A percentile compares a stretch with the other conserved stretches of the same genome.
Evolutionary conservation across 2,888 invertebrate genomes (phyloP).

Genomic region (Ferrisia virgata): DNA sequence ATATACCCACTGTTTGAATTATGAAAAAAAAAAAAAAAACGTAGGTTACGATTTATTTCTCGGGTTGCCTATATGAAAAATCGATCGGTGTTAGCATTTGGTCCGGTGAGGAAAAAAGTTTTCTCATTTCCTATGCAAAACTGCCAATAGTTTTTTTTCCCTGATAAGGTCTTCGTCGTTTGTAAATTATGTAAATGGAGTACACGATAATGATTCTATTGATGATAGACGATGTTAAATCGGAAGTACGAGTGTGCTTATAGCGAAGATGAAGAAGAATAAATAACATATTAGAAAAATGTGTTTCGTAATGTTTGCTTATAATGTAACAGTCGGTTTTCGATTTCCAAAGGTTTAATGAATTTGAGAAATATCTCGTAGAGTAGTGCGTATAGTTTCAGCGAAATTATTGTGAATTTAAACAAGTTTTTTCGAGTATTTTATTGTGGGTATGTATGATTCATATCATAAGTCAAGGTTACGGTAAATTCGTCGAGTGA

Average conservation of each 20-base stretch:
- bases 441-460: too few species aligned
- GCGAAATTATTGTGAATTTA: not conserved
- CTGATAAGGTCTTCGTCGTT: not conserved
- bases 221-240: not conserved
- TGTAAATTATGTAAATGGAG: not conserved
- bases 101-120: not conserved
- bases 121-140: constrained; percentile 8
- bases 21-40: not conserved
- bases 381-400: not conserved
- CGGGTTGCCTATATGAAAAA: not conserved
- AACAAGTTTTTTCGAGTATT: too few species aligned
- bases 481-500: too few species aligned
- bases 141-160: not conserved
- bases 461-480: too few species aligned
- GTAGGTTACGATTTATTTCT: not conserved
- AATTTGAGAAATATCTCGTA: not conserved
- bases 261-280: not conserved
- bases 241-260: not conserved
- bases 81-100: not conserved
- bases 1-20: not conserved
- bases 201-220: not conserved
- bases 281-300: not conserved
- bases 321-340: not conserved
- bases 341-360: not conserved
- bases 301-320: not conserved